Evolutionary conservation across 1,140 invertebrate species (phyloP).

Genomic region (Drosophila neocordata): DNA sequence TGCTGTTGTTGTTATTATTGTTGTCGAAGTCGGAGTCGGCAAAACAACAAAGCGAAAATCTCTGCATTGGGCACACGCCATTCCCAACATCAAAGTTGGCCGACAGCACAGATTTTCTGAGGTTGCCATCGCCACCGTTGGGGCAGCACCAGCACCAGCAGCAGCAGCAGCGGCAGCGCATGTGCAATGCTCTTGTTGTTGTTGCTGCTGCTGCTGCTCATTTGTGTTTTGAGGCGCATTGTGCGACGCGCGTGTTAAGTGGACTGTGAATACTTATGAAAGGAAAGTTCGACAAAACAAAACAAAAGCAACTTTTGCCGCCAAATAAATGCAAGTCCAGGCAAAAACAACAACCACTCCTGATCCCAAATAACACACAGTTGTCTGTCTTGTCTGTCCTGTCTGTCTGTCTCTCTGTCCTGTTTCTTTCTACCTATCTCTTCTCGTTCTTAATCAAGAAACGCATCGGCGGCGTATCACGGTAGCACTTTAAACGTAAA

Average conservation of each 20-base stretch:
- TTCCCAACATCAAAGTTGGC: constrained; percentile 81
- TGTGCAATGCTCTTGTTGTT: constrained; percentile 35
- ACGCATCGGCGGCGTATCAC: constrained; percentile 80
- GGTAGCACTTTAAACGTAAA: constrained; percentile 81
- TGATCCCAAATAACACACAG: constrained; percentile 1
- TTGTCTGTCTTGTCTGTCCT: neutral
- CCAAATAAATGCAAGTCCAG: constrained; percentile 70
- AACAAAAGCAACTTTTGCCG: constrained; percentile 52
- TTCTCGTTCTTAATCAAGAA: constrained; percentile 73
- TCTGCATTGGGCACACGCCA: constrained; percentile 82
- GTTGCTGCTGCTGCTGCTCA: constrained; percentile 59
- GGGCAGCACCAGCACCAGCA: constrained; percentile 55
- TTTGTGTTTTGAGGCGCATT: constrained; percentile 80
- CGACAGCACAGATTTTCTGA: constrained; percentile 82
- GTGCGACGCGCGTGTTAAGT: constrained; percentile 79
- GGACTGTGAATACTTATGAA: constrained; percentile 76
- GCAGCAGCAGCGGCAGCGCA: constrained; percentile 43
- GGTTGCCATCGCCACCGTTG: constrained; percentile 77
- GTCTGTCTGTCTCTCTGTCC: constrained; percentile 18
- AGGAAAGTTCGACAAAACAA: constrained; percentile 67
- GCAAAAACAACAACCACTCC: constrained; percentile 14
- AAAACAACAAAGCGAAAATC: constrained; percentile 81
- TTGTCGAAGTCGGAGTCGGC: constrained; percentile 62
- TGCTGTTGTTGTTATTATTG: constrained; percentile 28
- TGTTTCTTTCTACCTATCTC: constrained; percentile 18